phyloP scores from a whole-genome alignment of 2,113 vertebrate species.

The Amia ocellicauda region DNA sequence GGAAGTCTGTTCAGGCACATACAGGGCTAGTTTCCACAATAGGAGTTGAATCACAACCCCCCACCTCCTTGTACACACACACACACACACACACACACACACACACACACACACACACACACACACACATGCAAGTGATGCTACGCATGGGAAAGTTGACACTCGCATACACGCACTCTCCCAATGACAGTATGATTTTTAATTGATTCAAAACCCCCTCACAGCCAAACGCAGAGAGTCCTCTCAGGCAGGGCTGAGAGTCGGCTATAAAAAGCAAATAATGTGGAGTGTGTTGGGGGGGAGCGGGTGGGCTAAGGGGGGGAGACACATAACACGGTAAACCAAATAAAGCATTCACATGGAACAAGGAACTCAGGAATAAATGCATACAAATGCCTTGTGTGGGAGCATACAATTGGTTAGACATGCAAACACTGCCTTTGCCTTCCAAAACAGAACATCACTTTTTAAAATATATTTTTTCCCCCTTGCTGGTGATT shows the following conservation, averaged over 20 bases:
- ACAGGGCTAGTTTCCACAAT: no score
- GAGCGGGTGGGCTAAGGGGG: no score
- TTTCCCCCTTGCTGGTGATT: no score
- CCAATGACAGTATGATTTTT: neutral
- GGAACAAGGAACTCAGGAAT: slow-evolving; percentile 13
- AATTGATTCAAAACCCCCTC: slow-evolving; percentile 8
- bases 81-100: slow-evolving; percentile 6
- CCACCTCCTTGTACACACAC: neutral
- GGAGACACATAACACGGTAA: no score
- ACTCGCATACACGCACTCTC: neutral
- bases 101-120: neutral
- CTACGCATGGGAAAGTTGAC: no score
- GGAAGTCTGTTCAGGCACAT: no score
- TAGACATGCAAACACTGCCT: neutral
- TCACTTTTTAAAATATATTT: neutral
- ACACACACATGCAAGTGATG: slow-evolving; percentile 13
- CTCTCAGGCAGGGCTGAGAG: no score
- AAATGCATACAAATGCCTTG: slow-evolving; percentile 11
- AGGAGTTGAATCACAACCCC: neutral
- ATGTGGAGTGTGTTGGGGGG: neutral
- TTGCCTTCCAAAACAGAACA: neutral
- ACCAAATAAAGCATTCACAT: slow-evolving; percentile 20
- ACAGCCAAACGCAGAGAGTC: slow-evolving; percentile 18
- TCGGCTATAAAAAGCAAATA: slow-evolving; percentile 25
- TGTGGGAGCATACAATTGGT: neutral